A percentile compares a stretch with the other conserved stretches of the same genome.
Evolutionary conservation across 1,140 invertebrate species (phyloP).

Genomic region (Neocloeon triangulifer): DNA sequence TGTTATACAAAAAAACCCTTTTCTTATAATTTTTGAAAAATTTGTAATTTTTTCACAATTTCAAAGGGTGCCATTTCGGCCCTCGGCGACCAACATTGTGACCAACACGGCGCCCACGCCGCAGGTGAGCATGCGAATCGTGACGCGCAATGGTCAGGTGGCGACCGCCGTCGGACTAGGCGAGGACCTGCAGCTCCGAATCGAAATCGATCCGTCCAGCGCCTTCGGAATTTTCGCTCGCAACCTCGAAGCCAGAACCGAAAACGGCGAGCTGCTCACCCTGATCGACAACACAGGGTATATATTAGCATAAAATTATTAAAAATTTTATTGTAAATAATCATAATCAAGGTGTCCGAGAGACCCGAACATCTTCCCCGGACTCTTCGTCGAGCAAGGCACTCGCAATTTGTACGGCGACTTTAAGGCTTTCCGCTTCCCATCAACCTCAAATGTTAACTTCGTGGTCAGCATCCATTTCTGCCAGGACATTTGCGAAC

Average conservation of each 20-base stretch:
- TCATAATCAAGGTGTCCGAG: conserved; percentile 19
- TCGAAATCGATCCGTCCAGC: conserved; percentile 22
- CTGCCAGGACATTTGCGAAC: conserved; percentile 24
- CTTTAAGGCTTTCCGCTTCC: conserved; percentile 28
- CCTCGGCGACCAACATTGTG: conserved; percentile 18
- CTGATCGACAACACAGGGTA: conserved; percentile 24
- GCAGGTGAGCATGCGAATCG: conserved; percentile 22
- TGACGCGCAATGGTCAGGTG: conserved; percentile 19
- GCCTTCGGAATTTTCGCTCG: conserved; percentile 26
- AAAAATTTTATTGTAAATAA: not conserved
- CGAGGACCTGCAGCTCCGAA: conserved; percentile 21
- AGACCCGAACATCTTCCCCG: conserved; percentile 23
- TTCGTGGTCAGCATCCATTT: conserved; percentile 28
- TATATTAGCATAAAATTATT: conserved; percentile 5
- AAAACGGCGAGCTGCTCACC: conserved; percentile 23
- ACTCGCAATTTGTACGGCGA: conserved; percentile 18
- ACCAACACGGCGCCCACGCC: conserved; percentile 27
- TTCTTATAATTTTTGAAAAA: no score
- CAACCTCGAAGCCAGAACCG: conserved; percentile 24
- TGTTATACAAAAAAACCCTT: no score
- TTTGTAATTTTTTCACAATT: conserved; percentile 1
- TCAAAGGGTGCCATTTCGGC: conserved; percentile 16
- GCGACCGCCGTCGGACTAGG: conserved; percentile 22
- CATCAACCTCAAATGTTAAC: conserved; percentile 24
- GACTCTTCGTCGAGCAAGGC: conserved; percentile 18